phyloP scores from a whole-genome alignment of 2,888 invertebrate species.

The Callimorpha dominula region DNA sequence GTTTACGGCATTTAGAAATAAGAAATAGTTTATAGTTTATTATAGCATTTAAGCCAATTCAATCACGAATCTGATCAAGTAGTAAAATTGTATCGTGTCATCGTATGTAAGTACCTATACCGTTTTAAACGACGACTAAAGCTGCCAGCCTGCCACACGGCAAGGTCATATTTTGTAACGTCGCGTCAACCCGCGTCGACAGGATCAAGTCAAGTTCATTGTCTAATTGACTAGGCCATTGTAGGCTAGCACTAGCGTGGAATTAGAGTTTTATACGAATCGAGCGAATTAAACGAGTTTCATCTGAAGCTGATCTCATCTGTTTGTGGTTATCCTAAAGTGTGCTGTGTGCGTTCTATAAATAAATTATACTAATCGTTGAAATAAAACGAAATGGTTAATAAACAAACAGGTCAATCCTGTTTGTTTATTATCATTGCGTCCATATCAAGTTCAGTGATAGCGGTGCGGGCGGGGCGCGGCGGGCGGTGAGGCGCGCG shows the following conservation, averaged over 20 bases:
- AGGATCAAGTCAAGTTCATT: not conserved
- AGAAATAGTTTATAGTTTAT: no score
- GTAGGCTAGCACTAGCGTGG: not conserved
- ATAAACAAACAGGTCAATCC: not conserved
- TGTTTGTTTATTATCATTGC: no score
- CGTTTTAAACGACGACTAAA: no score
- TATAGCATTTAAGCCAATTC: no score
- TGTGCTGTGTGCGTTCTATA: not conserved
- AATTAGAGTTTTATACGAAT: not conserved
- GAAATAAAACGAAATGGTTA: not conserved
- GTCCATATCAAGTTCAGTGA: not conserved
- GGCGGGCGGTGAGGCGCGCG: not conserved
- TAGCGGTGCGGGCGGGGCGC: not conserved
- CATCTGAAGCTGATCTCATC: not conserved
- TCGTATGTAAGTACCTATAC: no score
- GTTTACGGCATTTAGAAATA: no score
- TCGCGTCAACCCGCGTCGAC: not conserved
- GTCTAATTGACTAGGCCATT: not conserved
- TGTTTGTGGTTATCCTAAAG: no score
- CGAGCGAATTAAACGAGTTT: not conserved
- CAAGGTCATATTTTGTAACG: no score
- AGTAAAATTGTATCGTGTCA: no score
- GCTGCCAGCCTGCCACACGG: no score
- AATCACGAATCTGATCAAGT: no score
- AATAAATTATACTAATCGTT: not conserved